Evolutionary conservation across 2,888 invertebrate genomes (phyloP), one percentile per base, ranked within the genome.

Genomic region (Drosophila antonietae): DNA sequence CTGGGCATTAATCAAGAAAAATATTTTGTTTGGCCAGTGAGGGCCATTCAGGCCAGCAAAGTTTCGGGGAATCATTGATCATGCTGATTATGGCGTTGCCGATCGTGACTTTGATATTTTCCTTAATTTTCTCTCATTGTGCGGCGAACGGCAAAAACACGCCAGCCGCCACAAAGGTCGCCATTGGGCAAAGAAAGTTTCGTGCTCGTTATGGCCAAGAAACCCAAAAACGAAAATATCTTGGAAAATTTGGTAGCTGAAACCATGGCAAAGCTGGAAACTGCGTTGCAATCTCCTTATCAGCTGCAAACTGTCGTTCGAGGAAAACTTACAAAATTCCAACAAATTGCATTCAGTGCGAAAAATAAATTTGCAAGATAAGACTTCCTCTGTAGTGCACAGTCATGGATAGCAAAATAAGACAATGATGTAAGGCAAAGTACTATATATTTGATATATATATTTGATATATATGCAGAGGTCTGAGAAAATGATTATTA

Each of bases 81-180:
- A 80, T 63, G 80, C 80, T 74, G 83, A 85, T 85, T 83, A 80
- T 81, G 81, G 73, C 69, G 65, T 70, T 74, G 73, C 64, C 73
- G 85, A 80, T 86, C 85, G 85, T 86, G 85, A 87, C 85, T 87
- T 74, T 85, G 83, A 86, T 81, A 87, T 86, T 86, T 74, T 78
- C 78, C 69, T 71, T 73, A 86, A 87, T 85, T 87, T 87, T 83
- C 73, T 65, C 53, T 44, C 61, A 83, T 84, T 84, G 83, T 84
- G 43, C 28, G 65, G 28, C 58, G 57, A 75, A 63, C 68, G 66
- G 53, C 73, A 49, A 74, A 75, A 68, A 74, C 55, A 67, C 43
- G 58, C 41, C 41, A 28, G n/a, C 59, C 14, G 33, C 20, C 57
- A 63, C 52, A 69, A 58, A 68, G 73, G 68, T 69, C 46, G 80